Base-by-base conservation (phyloP, 30 jellyfish, hydroid and myxozoan species). In the Clytia hemisphaerica region DNA sequence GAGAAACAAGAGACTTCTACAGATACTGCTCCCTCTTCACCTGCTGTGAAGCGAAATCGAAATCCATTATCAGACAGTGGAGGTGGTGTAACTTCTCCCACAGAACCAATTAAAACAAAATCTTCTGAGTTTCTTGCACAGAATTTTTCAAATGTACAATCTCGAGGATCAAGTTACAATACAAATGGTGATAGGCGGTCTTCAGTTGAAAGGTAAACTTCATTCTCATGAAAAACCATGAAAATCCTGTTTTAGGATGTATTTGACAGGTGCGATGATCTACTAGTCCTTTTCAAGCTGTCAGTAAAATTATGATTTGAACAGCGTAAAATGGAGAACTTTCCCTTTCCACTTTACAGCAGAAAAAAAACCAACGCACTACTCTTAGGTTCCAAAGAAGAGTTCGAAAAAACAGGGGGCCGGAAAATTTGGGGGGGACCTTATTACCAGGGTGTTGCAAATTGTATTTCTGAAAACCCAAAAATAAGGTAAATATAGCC, bases 81-180 rank as follows among this genome's bases (percentile, higher is more conserved):
- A 2, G 78, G 61, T 65, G 78, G 37, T 9, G 78, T 65, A 7
- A 48, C 78, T 21, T 65, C 78, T 19, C 78, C 63, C 10, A 48
- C 70, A 3, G 70, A 57, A 37, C 78, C 78, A 7, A 45, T 32
- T 32, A 65, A 65, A 65, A 65, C 78, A 5, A 31, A 24, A 30
- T 65, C 78, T 34, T 37, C 59, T 15, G 78, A 65, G 19, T 32
- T 37, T 32, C 27, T 65, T 9, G 16, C 36, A 16, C 71, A 65
- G 16, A 27, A 35, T 10, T 9, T 65, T 19, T 44, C 67, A 65
- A 48, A 5, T 42, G 30, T 64, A 10, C 71, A 62, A 2, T 65
- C 78, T 37, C 33, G 78, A 37, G 78, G 78, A 40, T 45, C 67
- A 36, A 65, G 78, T 65, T 65, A 37, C 35, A 57, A 31, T 57